Conservation (phyloP, 2,888 invertebrate species). For the Syrista parreyssii region DNA sequence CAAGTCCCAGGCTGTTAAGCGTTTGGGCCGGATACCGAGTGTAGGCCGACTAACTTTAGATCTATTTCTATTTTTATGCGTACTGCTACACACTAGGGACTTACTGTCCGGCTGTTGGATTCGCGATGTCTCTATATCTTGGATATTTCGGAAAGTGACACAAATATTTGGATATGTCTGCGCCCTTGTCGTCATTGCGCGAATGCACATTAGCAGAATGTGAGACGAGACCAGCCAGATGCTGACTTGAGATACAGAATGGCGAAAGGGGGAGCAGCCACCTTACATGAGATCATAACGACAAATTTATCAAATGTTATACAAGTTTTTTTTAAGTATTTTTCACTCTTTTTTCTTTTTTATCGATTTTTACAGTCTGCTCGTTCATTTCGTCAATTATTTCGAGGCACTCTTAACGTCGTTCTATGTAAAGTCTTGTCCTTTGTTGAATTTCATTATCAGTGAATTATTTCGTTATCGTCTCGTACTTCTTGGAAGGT, state of each 20-base stretch:
- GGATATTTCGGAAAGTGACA: slow-evolving; percentile 54
- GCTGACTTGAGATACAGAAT: neutral
- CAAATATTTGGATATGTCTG: slow-evolving; percentile 39
- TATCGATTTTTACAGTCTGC: neutral
- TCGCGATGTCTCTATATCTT: slow-evolving; percentile 40
- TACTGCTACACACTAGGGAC: slow-evolving; percentile 15
- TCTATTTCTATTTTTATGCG: slow-evolving; percentile 58
- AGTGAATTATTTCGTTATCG: neutral
- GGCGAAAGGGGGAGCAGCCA: neutral
- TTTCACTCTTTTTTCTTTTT: neutral
- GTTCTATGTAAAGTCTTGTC: neutral
- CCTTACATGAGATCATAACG: neutral
- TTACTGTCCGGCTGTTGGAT: slow-evolving; percentile 32
- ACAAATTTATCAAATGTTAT: neutral
- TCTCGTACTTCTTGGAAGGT: neutral
- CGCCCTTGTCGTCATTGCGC: neutral
- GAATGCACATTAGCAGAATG: neutral
- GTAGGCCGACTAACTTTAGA: slow-evolving; percentile 62
- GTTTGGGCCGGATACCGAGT: slow-evolving; percentile 62
- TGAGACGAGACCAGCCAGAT: neutral
- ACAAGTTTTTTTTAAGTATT: neutral
- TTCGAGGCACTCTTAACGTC: neutral
- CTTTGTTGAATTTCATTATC: neutral
- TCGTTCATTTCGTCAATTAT: neutral
- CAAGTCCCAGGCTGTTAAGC: slow-evolving; percentile 51